These are phyloP conservation scores for Cyphomyrus discorhynchus DNA, from an alignment of 2,113 vertebrate genomes.

Conservation along the genomic window DNA sequence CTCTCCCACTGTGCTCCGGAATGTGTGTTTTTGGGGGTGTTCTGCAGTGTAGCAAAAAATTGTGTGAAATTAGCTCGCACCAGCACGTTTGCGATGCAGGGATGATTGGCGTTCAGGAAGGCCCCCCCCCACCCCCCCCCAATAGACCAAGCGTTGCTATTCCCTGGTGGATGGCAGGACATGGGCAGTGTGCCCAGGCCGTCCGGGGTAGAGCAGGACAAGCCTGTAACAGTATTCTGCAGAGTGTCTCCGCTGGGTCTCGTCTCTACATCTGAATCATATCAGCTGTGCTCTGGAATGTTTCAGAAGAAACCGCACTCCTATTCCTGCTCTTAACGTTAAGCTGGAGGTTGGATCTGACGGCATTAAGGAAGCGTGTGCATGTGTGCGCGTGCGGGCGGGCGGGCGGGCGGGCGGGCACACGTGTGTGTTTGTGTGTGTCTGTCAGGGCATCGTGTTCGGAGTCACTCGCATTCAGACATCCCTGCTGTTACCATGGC, in stretches of 20 bases:
- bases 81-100: not conserved
- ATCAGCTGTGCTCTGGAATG: not conserved
- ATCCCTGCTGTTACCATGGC: constrained; percentile 37
- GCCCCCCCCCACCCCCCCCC: not conserved
- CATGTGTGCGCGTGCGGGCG: constrained; percentile 12
- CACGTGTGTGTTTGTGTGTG: constrained; percentile 7
- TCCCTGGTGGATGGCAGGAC: not conserved
- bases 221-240: not conserved
- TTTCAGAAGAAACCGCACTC: not conserved
- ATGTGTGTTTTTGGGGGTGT: not conserved
- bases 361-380: not conserved
- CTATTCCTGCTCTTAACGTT: not conserved
- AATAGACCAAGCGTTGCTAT: not conserved
- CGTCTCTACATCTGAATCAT: not conserved
- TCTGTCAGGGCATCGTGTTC: constrained; percentile 26
- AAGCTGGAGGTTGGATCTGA: not conserved
- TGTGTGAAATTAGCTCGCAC: not conserved
- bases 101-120: not conserved
- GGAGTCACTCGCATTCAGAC: constrained; percentile 30
- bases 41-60: not conserved
- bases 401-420: not conserved
- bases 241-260: not conserved
- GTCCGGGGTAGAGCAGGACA: not conserved
- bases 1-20: not conserved
- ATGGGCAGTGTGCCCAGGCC: too few relatives aligned